These are phyloP conservation scores for Pachypanchax playfairii DNA, from an alignment of 2,113 vertebrate genomes.

Conservation along the genomic window DNA sequence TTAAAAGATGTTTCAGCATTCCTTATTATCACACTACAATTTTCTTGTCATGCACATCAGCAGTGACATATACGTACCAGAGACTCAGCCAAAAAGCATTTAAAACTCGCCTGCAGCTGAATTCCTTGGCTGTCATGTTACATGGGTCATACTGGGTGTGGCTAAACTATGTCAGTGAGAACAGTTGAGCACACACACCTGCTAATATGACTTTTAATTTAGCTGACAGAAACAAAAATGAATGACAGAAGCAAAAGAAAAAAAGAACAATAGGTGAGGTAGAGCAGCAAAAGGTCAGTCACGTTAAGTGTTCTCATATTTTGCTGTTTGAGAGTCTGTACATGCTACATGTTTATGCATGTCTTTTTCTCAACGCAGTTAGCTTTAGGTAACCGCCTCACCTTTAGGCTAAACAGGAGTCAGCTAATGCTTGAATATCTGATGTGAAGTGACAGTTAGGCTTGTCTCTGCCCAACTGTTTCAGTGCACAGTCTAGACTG, in stretches of 20 bases:
- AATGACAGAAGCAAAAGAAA: slow-evolving; percentile 5
- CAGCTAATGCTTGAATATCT: slow-evolving; percentile 44
- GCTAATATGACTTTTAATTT: slow-evolving; percentile 22
- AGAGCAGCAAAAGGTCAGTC: not conserved
- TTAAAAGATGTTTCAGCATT: slow-evolving; percentile 28
- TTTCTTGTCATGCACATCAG: slow-evolving; percentile 42
- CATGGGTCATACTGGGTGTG: slow-evolving; percentile 62
- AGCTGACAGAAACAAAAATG: slow-evolving; percentile 17
- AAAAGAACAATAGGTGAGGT: not conserved
- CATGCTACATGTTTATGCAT: slow-evolving; percentile 54
- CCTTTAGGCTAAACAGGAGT: slow-evolving; percentile 62
- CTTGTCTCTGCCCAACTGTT: slow-evolving; percentile 39
- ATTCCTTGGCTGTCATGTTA: slow-evolving; percentile 73
- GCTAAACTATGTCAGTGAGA: slow-evolving; percentile 29
- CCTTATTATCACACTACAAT: slow-evolving; percentile 18
- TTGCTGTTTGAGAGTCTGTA: slow-evolving; percentile 3
- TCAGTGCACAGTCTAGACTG: slow-evolving; percentile 35
- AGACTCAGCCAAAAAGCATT: slow-evolving; percentile 70
- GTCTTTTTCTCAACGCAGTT: slow-evolving; percentile 26
- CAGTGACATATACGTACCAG: slow-evolving; percentile 55
- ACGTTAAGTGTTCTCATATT: not conserved
- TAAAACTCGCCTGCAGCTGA: slow-evolving; percentile 68
- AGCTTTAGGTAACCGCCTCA: slow-evolving; percentile 60
- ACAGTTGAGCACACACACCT: slow-evolving; percentile 3
- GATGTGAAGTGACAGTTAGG: slow-evolving; percentile 65